Evolutionary conservation across 2,113 vertebrate species (phyloP).

Genomic region (Chroicocephalus ridibundus): DNA sequence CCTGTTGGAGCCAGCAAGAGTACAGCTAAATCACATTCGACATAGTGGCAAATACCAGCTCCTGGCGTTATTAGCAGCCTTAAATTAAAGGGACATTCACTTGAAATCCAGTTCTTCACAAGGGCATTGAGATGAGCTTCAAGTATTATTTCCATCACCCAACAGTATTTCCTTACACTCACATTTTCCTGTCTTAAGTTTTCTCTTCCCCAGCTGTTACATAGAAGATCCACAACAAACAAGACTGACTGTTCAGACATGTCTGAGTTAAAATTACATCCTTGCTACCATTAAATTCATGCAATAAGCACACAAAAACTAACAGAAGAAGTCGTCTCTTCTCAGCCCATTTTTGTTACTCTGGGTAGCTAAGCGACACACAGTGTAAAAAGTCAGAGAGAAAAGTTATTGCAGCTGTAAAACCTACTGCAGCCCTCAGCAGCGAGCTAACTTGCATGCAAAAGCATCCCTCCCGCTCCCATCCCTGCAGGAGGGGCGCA

Average conservation of each 20-base stretch:
- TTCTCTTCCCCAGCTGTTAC: neutral
- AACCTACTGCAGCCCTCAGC: neutral
- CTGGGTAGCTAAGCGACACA: neutral
- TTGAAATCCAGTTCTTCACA: neutral
- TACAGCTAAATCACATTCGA: neutral
- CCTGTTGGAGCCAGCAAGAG: neutral
- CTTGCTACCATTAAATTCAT: neutral
- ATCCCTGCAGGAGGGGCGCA: rapidly evolving
- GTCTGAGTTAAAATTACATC: neutral
- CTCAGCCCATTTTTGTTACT: neutral
- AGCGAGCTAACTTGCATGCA: neutral
- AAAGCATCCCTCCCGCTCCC: neutral
- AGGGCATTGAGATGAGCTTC: neutral
- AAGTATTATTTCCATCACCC: neutral
- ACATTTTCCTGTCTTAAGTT: neutral
- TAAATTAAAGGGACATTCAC: conserved; percentile 20
- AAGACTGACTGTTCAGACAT: neutral
- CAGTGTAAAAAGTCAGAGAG: neutral
- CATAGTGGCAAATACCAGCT: neutral
- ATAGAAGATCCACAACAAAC: neutral
- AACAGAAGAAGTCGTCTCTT: neutral
- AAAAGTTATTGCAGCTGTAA: neutral
- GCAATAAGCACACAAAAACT: neutral
- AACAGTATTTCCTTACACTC: neutral
- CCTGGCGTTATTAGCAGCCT: neutral